phyloP scores from a whole-genome alignment of 2,888 invertebrate species.

The Cecidostiba fungosa region DNA sequence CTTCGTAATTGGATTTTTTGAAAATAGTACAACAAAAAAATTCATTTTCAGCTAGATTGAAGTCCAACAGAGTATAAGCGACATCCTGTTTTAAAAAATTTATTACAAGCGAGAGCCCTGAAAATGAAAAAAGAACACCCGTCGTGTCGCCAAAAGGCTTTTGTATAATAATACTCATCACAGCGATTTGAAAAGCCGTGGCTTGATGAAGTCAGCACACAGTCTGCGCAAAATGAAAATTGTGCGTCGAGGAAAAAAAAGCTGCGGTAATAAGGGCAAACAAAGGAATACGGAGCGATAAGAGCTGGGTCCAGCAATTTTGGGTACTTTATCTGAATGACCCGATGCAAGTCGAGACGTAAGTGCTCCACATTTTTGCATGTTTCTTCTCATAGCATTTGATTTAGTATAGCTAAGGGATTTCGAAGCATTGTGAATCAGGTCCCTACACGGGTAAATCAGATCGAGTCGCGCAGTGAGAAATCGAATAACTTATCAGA shows the following conservation, averaged over 20 bases:
- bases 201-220: conserved; percentile 38
- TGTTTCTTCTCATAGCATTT: no score
- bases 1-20: background rate
- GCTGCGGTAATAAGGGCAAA: background rate
- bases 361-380: no score
- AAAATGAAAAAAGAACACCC: no score
- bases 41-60: background rate
- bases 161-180: no score
- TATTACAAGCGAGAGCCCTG: no score
- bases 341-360: no score
- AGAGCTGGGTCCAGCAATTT: background rate
- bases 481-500: conserved; percentile 35
- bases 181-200: no score
- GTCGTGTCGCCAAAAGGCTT: no score
- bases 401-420: no score
- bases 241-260: background rate
- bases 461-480: background rate
- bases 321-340: no score
- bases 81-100: no score
- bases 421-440: background rate
- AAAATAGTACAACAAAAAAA: background rate
- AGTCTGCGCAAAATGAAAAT: conserved; percentile 39
- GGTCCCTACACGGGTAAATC: background rate
- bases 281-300: background rate
- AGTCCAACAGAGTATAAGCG: no score